Percentiles rank a stretch among this genome's conserved stretches.
These are phyloP conservation scores for Pyxicephalus adspersus DNA, from an alignment of 2,113 vertebrate species.

Conservation along the genomic window DNA sequence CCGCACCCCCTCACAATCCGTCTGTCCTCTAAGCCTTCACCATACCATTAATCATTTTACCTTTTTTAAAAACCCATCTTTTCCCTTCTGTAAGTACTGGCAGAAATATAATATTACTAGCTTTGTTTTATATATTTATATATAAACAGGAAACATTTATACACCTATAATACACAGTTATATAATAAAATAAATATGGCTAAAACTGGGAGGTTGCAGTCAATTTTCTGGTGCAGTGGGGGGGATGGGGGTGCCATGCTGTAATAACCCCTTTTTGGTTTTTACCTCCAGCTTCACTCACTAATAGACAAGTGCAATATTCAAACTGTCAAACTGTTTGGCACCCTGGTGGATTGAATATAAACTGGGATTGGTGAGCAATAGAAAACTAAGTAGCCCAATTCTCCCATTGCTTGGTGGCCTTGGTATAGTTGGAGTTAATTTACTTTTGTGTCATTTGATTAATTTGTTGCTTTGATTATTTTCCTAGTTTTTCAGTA, in stretches of 20 bases:
- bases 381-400: too few relatives aligned
- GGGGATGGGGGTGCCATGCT: not conserved
- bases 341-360: not conserved
- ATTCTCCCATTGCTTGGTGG: too few relatives aligned
- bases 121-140: constrained; percentile 52
- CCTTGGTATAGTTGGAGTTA: not conserved
- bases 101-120: constrained; percentile 56
- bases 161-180: constrained; percentile 53
- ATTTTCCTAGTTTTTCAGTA: not conserved
- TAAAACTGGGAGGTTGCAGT: not conserved
- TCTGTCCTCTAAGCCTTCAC: not conserved
- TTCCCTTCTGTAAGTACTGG: constrained; percentile 7
- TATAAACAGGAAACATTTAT: constrained; percentile 56
- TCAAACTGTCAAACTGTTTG: not conserved
- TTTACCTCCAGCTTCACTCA: too few relatives aligned
- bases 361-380: not conserved
- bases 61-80: not conserved
- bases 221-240: not conserved
- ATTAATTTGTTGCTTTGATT: not conserved
- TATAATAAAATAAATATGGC: constrained; percentile 53
- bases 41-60: not conserved
- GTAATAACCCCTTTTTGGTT: not conserved
- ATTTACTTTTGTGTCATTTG: not conserved
- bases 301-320: not conserved
- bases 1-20: not conserved